Base-by-base conservation (phyloP, 1,140 invertebrate genomes). In the Ceratosolen solmsi region DNA sequence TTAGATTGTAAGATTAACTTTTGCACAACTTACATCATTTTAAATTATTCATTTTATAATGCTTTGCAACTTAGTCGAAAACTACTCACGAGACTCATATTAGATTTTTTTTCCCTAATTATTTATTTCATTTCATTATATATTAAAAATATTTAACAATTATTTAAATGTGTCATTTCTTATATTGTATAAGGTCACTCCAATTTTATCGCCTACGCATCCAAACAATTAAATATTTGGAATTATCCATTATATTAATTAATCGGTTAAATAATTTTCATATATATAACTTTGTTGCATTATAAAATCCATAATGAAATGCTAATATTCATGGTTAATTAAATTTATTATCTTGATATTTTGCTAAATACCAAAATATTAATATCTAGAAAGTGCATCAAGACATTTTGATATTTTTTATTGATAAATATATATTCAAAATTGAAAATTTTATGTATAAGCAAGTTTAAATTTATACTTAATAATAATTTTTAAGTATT, bases 191-290 rank as follows among this genome's bases (percentile, higher is more conserved):
- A 75, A n/a, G 51, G 51, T 22, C 30, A 58, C 58, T 73, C 22
- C 36, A 58, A 75, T 75, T 75, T 54, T 41, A 46, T 8, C 27
- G 49, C 36, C 36, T 36, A 4, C 7, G 17, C n/a, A 41, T 46
- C 38, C 22, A 76, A 63, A 63, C 33, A 20, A 63, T 51, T 68
- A 51, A 30, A 70, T 33, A 79, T 51, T 68, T 65, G 0, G 65
- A 54, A 56, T 79, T 70, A 54, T 70, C 27, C 41, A 56, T 79
- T 79, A 70, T 17, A 41, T 27, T 70, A 79, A 70, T 78, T 70
- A 70, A 22, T 4, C 20, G 33, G 1, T 49, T 65, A 51, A 77
- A 77, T 65, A 38, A 65, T 51, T 77, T 38, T 60, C 7, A 54
- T 1, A 17, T 46, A 58, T 58, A 36, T 20, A 36, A 65, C 1